phyloP scores from a whole-genome alignment of 2,888 invertebrate species.

The Sympetrum striolatum region DNA sequence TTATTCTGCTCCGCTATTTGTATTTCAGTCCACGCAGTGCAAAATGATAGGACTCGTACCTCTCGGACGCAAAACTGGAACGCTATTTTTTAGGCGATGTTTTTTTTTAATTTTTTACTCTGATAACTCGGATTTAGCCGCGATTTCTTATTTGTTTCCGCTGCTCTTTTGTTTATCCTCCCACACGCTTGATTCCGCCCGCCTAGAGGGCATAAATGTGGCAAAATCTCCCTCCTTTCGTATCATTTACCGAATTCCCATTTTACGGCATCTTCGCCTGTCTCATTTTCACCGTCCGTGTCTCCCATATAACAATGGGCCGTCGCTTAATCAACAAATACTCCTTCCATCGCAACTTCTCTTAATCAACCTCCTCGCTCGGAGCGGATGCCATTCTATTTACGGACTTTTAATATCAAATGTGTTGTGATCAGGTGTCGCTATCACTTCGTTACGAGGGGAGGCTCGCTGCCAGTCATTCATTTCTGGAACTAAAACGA shows the following conservation, averaged over 20 bases:
- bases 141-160: neutral
- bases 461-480: neutral
- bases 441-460: neutral
- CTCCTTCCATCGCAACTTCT: neutral
- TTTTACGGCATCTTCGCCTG: neutral
- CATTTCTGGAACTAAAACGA: neutral
- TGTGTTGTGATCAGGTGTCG: neutral
- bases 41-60: too few species aligned
- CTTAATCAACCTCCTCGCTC: neutral
- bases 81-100: too few species aligned
- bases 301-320: neutral
- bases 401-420: neutral
- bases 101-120: too few species aligned
- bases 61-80: too few species aligned
- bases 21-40: too few species aligned
- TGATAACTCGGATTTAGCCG: too few species aligned
- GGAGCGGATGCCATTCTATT: neutral
- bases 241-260: neutral
- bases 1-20: too few species aligned
- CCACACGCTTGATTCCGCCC: neutral
- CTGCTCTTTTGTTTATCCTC: neutral
- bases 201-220: neutral
- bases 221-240: neutral
- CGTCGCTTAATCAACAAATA: neutral
- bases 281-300: neutral